Percentiles rank a stretch among this genome's conserved stretches.
Conservation (phyloP, 1,140 invertebrate genomes). For the Mactra quadrangularis region DNA sequence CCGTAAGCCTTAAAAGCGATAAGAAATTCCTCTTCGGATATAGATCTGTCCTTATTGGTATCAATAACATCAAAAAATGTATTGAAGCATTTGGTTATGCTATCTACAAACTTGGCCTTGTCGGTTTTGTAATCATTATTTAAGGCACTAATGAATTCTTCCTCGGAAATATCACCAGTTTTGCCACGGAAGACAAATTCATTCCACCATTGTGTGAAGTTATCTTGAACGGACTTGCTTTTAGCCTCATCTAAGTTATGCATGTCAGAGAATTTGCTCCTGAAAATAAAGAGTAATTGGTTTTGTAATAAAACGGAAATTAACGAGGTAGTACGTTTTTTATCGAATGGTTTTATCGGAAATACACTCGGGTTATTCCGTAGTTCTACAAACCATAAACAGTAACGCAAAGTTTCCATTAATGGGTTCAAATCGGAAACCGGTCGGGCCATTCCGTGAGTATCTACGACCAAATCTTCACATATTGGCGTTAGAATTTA, state of each 20-base stretch:
- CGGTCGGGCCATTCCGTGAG: too few relatives aligned
- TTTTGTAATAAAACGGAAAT: too few relatives aligned
- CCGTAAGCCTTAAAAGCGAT: conserved; percentile 68
- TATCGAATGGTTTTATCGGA: too few relatives aligned
- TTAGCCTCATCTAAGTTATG: conserved; percentile 63
- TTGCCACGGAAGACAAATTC: conserved; percentile 54
- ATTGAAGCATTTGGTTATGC: conserved; percentile 64
- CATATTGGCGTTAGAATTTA: too few relatives aligned
- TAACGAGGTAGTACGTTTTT: too few relatives aligned
- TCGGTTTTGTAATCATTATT: conserved; percentile 49
- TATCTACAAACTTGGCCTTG: conserved; percentile 42
- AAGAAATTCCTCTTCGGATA: conserved; percentile 65
- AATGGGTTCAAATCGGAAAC: too few relatives aligned
- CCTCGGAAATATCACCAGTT: conserved; percentile 52
- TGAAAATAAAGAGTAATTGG: conserved; percentile 15
- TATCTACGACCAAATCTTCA: too few relatives aligned
- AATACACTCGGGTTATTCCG: too few relatives aligned
- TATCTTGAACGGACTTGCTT: conserved; percentile 27
- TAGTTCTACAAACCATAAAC: too few relatives aligned
- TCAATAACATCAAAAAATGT: conserved; percentile 71
- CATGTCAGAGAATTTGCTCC: conserved; percentile 68
- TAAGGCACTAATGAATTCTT: conserved; percentile 53
- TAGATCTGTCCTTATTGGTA: conserved; percentile 69
- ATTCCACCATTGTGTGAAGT: conserved; percentile 61
- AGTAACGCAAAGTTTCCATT: too few relatives aligned